Conservation (phyloP, 2,113 vertebrate species). For the Phocoena phocoena region DNA sequence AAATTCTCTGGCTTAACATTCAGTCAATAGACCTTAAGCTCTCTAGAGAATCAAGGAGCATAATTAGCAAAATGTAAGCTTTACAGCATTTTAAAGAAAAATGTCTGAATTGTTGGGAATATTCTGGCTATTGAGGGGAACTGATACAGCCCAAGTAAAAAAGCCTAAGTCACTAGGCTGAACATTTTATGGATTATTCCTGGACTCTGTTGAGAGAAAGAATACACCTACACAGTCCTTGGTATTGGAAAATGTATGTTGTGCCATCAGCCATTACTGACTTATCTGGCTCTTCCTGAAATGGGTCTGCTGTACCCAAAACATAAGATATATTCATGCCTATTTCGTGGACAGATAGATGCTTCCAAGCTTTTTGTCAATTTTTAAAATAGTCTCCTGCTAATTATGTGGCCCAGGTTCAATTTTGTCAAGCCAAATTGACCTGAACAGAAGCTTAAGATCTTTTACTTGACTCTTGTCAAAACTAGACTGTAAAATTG, state of each 20-base stretch:
- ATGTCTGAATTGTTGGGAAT: neutral
- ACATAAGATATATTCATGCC: neutral
- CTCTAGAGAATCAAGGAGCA: neutral
- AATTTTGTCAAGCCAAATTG: neutral
- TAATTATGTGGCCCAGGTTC: neutral
- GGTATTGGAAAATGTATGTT: neutral
- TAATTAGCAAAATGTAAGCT: neutral
- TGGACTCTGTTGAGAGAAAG: neutral
- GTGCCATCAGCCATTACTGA: neutral
- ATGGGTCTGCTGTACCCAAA: neutral
- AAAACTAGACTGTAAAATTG: neutral
- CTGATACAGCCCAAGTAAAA: neutral
- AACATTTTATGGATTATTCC: neutral
- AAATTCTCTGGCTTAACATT: neutral
- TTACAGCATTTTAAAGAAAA: neutral
- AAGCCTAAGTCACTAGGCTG: neutral
- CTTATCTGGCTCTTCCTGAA: neutral
- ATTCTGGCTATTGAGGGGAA: neutral
- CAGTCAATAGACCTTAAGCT: neutral
- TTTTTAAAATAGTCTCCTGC: neutral
- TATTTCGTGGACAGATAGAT: neutral
- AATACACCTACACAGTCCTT: neutral
- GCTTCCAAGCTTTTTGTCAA: neutral
- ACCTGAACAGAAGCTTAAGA: neutral
- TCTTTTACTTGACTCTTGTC: conserved; percentile 17